Conservation (phyloP, 2,113 vertebrate species). For the Chinchilla lanigera region DNA sequence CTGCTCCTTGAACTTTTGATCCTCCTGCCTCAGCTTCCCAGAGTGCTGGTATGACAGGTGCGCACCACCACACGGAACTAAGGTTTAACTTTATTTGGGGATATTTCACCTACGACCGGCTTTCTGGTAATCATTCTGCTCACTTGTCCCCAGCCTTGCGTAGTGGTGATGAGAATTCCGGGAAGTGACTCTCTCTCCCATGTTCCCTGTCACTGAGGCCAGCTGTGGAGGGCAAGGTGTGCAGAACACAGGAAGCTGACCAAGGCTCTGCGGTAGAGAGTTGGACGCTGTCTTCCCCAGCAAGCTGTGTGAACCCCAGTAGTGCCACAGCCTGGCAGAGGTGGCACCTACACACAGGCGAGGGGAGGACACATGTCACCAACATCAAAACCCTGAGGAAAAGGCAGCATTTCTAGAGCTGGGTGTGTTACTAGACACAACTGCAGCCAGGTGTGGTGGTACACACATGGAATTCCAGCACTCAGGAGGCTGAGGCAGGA, state of each 20-base stretch:
- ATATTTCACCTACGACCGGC: neutral
- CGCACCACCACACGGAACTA: neutral
- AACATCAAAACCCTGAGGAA: neutral
- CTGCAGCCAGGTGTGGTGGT: neutral
- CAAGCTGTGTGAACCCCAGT: neutral
- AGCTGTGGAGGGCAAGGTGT: neutral
- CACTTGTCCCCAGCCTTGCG: neutral
- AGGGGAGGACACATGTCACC: neutral
- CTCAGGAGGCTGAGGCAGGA: neutral
- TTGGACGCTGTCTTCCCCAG: neutral
- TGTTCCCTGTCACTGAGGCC: neutral
- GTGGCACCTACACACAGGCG: neutral
- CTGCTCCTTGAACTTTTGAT: neutral
- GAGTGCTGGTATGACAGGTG: neutral
- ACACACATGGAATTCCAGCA: neutral
- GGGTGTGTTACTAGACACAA: neutral
- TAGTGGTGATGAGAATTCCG: neutral
- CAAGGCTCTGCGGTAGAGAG: neutral
- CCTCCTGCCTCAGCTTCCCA: neutral
- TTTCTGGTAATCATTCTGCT: neutral
- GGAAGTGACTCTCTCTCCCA: no score
- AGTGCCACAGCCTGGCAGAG: neutral
- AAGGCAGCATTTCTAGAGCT: neutral
- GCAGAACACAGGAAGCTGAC: no score
- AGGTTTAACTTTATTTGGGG: neutral